Percentiles rank a stretch among this genome's conserved stretches.
These are phyloP conservation scores for Empis livida DNA, from an alignment of 2,888 invertebrate species.

Conservation along the genomic window DNA sequence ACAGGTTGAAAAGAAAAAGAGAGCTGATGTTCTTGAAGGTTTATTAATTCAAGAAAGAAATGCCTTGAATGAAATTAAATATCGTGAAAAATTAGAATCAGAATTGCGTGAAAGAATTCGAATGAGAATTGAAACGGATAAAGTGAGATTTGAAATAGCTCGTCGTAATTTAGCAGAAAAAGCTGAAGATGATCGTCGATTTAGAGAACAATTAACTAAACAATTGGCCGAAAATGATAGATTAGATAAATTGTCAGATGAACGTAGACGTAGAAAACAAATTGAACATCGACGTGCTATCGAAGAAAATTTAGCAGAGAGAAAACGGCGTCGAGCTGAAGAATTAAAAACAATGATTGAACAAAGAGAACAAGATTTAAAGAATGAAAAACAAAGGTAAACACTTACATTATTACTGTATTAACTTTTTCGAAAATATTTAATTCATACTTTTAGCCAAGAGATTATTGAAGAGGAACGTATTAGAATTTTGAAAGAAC, in stretches of 20 bases:
- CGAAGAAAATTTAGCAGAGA: constrained; percentile 39
- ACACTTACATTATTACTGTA: background rate
- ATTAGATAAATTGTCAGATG: constrained; percentile 44
- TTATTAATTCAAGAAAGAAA: constrained; percentile 37
- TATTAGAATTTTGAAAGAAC: constrained; percentile 39
- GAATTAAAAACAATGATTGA: constrained; percentile 34
- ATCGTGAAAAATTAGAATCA: constrained; percentile 33
- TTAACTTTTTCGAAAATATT: background rate
- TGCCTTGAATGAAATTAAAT: constrained; percentile 33
- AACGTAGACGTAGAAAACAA: constrained; percentile 43
- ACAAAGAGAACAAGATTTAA: constrained; percentile 34
- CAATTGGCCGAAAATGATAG: constrained; percentile 44
- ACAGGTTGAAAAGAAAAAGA: constrained; percentile 23
- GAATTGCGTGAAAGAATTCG: constrained; percentile 29
- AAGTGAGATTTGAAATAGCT: constrained; percentile 19
- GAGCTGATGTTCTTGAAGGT: constrained; percentile 33
- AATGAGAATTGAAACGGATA: constrained; percentile 25
- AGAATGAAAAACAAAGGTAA: constrained; percentile 36
- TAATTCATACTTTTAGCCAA: constrained; percentile 24
- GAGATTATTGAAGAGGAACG: constrained; percentile 43
- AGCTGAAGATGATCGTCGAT: constrained; percentile 14
- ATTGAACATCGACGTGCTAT: constrained; percentile 43
- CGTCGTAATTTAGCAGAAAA: constrained; percentile 31
- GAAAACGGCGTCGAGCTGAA: constrained; percentile 30
- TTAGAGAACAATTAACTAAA: constrained; percentile 11